phyloP scores from a whole-genome alignment of 2,888 invertebrate species.

The Pheosia gnoma region DNA sequence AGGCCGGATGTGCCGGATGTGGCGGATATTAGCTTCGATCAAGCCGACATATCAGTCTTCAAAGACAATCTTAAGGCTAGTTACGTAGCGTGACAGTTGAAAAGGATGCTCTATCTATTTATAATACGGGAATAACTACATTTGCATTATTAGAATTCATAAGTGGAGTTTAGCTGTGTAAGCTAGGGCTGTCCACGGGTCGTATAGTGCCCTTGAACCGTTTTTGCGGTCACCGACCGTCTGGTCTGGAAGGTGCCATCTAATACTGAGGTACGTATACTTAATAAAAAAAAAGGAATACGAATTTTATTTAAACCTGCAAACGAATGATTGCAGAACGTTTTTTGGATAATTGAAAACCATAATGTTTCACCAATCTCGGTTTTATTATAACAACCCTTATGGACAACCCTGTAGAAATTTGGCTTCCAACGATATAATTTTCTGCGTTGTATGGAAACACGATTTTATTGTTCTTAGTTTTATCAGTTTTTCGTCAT shows the following conservation, averaged over 20 bases:
- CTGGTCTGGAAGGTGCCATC: slow-evolving; percentile 16
- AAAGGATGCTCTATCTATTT: not conserved
- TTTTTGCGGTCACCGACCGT: slow-evolving; percentile 40
- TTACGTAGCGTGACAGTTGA: not conserved
- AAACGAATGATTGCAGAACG: slow-evolving; percentile 10
- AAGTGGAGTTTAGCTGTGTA: slow-evolving; percentile 5
- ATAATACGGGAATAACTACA: not conserved
- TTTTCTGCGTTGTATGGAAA: too few species aligned
- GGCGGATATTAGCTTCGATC: slow-evolving; percentile 29
- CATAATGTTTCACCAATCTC: not conserved
- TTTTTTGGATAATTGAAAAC: not conserved
- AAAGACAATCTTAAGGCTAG: slow-evolving; percentile 10
- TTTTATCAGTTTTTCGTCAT: too few species aligned
- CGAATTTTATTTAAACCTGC: slow-evolving; percentile 27
- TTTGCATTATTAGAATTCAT: slow-evolving; percentile 16
- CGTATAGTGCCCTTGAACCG: slow-evolving; percentile 36
- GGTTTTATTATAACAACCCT: not conserved
- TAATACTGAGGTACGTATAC: not conserved
- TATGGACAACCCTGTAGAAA: not conserved
- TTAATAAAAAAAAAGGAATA: slow-evolving; percentile 19
- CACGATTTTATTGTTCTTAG: too few species aligned
- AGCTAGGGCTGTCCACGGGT: slow-evolving; percentile 17
- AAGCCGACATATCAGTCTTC: slow-evolving; percentile 12
- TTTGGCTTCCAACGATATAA: too few species aligned
- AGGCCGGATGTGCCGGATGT: slow-evolving; percentile 20